Evolutionary conservation across 2,113 vertebrate genomes (phyloP).

Genomic region (Trogon surrucura): DNA sequence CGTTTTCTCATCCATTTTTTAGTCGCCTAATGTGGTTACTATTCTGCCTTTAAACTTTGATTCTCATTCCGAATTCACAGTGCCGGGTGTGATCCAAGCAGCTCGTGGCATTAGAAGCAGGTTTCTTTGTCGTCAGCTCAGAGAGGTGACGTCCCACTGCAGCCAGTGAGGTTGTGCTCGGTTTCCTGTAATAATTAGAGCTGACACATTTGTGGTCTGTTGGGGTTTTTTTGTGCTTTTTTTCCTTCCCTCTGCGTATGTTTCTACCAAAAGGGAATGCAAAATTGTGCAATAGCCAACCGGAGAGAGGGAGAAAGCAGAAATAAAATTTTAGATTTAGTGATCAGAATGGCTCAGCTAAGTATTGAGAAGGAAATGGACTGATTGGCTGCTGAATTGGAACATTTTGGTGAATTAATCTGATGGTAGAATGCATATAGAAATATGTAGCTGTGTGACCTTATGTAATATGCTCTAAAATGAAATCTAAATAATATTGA

Average conservation of each 20-base stretch:
- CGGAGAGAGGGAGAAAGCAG: neutral
- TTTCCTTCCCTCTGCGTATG: rapidly evolving
- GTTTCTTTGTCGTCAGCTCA: neutral
- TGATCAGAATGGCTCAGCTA: neutral
- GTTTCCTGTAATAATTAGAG: neutral
- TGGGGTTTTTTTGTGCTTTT: neutral
- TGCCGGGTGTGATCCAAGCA: rapidly evolving
- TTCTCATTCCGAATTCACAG: neutral
- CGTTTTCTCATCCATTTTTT: neutral
- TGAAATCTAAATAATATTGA: neutral
- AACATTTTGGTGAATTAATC: neutral
- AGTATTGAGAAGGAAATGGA: neutral
- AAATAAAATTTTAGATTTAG: neutral
- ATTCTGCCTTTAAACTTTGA: neutral
- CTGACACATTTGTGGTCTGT: neutral
- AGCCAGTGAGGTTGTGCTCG: neutral
- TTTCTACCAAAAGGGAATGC: neutral
- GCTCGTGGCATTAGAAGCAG: neutral
- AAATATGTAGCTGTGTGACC: neutral
- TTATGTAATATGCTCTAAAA: neutral
- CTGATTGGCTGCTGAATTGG: neutral
- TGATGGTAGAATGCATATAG: neutral
- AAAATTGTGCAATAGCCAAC: neutral
- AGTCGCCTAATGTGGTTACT: neutral
- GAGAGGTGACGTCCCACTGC: too few species aligned